phyloP scores from a whole-genome alignment of 2,797 vertebrate genomes.

The Silurus lanzhouensis region DNA sequence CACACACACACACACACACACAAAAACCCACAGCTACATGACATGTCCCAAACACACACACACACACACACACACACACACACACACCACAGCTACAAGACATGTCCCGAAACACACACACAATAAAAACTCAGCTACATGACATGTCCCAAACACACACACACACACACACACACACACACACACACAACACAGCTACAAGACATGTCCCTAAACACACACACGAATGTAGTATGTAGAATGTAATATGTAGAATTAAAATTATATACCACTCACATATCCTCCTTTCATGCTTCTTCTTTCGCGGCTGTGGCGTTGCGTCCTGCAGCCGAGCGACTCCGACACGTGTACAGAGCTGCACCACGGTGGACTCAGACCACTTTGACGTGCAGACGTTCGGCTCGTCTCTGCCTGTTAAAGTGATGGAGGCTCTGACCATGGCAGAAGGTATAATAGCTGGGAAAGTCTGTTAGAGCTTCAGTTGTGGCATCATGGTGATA shows the following conservation, averaged over 20 bases:
- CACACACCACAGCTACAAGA: too few species aligned
- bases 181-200: background rate
- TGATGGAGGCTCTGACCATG: constrained; percentile 91
- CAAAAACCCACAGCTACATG: background rate
- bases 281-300: too few species aligned
- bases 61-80: too few species aligned
- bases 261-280: background rate
- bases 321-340: constrained; percentile 79
- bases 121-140: too few species aligned
- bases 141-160: background rate
- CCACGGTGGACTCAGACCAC: constrained; percentile 78
- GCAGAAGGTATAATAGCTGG: constrained; percentile 75
- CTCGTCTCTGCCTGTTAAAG: constrained; percentile 90
- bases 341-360: constrained; percentile 78
- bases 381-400: constrained; percentile 92
- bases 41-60: too few species aligned
- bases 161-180: background rate
- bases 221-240: too few species aligned
- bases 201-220: background rate
- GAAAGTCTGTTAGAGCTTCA: background rate
- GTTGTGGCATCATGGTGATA: background rate
- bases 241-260: too few species aligned
- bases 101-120: too few species aligned
- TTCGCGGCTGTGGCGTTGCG: background rate
- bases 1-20: background rate